Evolutionary conservation across 2,888 invertebrate genomes (phyloP), one percentile per base, ranked within the genome.

Genomic region (Acanthosepion esculentum): DNA sequence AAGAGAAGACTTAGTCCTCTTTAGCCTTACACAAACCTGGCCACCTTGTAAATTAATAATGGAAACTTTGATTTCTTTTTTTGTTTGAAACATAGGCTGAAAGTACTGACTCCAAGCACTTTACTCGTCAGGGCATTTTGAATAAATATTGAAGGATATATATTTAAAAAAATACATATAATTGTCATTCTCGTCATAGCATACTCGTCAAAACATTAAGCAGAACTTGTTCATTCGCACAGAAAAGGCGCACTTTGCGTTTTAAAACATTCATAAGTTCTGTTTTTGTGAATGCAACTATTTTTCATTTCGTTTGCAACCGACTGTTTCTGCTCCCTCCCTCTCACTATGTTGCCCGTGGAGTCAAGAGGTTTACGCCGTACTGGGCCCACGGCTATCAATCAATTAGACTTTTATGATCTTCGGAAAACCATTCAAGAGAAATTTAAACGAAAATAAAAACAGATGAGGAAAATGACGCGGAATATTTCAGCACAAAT

Each of bases 341-440:
- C 78, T n/a, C n/a, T n/a, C 78, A 33, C 15, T 33, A n/a, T 33
- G 78, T n/a, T 78, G 78, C n/a, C 5, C 33, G n/a, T 4, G n/a
- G 78, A n/a, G 78, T 78, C n/a, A n/a, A n/a, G 10, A n/a, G n/a
- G 78, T 78, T 5, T 78, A 78, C 78, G n/a, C 33, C n/a, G n/a
- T 78, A 12, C 78, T 78, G 78, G 20, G 33, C 78, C n/a, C n/a
- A 78, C 8, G n/a, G 78, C 78, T n/a, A 78, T 78, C n/a, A 78
- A 78, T 78, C n/a, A n/a, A n/a, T 78, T 78, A 78, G n/a, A 78
- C 12, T 78, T 78, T 78, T 78, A 59, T 78, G 78, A 78, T 78
- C 8, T 78, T 78, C 78, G n/a, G 78, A 78, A 78, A 78, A 78
- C 15, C n/a, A n/a, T n/a, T n/a, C 78, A 78, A 33, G 33, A n/a